phyloP scores from a whole-genome alignment of 2,888 invertebrate genomes.

The Eubasilissa splendida region DNA sequence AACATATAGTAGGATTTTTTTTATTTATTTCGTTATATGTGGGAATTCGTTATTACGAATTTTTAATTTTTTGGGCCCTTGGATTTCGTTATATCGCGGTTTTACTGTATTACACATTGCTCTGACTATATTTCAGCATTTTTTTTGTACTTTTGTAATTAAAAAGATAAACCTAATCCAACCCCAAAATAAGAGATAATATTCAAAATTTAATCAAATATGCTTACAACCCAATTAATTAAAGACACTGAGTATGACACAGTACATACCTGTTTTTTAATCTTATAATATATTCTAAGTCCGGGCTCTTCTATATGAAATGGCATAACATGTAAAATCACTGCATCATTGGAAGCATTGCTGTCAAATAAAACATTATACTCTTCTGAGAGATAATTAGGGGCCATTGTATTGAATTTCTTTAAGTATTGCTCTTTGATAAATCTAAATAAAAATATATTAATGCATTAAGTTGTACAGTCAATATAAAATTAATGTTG shows the following conservation, averaged over 20 bases:
- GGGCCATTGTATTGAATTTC: conserved; percentile 84
- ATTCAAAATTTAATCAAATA: not conserved
- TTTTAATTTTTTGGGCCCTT: too few species aligned
- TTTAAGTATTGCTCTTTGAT: conserved; percentile 87
- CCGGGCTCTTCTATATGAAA: conserved; percentile 78
- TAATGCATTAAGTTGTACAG: not conserved
- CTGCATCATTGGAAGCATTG: conserved; percentile 74
- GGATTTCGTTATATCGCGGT: too few species aligned
- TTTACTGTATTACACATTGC: too few species aligned
- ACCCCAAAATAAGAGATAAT: too few species aligned
- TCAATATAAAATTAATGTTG: too few species aligned
- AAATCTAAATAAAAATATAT: conserved; percentile 66
- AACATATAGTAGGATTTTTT: too few species aligned
- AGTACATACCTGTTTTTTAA: conserved; percentile 74
- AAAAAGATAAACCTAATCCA: too few species aligned
- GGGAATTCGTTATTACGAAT: too few species aligned
- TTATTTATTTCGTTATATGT: too few species aligned
- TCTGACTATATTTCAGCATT: too few species aligned
- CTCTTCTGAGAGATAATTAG: conserved; percentile 86
- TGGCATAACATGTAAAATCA: conserved; percentile 77
- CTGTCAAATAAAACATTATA: conserved; percentile 63
- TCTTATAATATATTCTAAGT: conserved; percentile 76
- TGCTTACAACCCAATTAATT: not conserved
- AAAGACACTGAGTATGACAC: not conserved
- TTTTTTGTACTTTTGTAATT: too few species aligned